These are phyloP conservation scores for Entelurus aequoreus DNA, from an alignment of 2,113 vertebrate genomes.

Conservation along the genomic window DNA sequence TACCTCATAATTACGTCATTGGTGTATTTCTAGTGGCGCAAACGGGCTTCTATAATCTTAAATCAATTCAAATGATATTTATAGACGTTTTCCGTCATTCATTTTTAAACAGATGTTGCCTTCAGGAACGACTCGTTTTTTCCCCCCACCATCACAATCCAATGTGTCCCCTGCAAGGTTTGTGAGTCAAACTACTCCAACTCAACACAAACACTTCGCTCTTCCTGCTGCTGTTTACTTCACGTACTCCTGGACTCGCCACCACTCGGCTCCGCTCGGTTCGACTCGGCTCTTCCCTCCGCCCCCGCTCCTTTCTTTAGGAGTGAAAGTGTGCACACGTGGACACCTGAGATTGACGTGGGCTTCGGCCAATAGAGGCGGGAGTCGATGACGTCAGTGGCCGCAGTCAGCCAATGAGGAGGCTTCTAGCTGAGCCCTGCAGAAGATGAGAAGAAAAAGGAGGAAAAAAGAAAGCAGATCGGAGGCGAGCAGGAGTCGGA, in stretches of 20 bases:
- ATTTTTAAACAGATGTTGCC: neutral
- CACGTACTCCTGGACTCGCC: constrained; percentile 42
- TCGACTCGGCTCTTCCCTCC: neutral
- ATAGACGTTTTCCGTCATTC: neutral
- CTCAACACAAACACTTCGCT: neutral
- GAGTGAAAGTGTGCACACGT: constrained; percentile 71
- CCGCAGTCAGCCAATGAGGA: constrained; percentile 42
- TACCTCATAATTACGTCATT: neutral
- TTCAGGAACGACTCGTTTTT: neutral
- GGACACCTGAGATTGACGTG: constrained; percentile 52
- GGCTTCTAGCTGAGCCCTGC: neutral
- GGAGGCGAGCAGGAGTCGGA: constrained; percentile 7
- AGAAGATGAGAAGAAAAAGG: neutral
- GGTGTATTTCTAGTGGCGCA: no score
- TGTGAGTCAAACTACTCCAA: no score
- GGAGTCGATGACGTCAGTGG: constrained; percentile 13
- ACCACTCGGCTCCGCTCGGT: neutral
- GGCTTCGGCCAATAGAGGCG: constrained; percentile 37
- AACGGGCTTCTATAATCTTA: no score
- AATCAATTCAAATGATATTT: no score
- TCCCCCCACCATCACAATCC: no score
- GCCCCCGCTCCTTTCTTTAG: neutral
- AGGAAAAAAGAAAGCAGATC: constrained; percentile 22
- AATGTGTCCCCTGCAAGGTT: no score
- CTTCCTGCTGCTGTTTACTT: constrained; percentile 14